These are phyloP conservation scores for Thereuonema tuberculata DNA, from an alignment of 1,140 invertebrate genomes.

Conservation along the genomic window DNA sequence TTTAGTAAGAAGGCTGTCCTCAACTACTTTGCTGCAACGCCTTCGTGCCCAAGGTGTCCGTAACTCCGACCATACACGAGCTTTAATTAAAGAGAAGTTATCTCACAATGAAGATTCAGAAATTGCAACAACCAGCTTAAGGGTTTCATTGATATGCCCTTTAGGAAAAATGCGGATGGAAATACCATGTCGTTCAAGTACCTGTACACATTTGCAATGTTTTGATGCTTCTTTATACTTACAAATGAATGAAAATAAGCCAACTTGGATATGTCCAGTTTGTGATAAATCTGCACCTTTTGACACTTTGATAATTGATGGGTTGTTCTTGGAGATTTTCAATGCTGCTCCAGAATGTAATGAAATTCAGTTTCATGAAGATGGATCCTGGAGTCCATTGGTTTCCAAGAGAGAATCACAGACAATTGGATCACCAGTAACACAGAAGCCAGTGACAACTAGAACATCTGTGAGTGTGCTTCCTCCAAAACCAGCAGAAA, in stretches of 20 bases:
- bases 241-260: conserved; percentile 97
- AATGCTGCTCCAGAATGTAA: conserved; percentile 25
- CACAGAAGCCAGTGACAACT: neutral
- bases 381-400: conserved; percentile 76
- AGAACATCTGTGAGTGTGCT: neutral
- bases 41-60: conserved; percentile 73
- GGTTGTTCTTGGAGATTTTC: conserved; percentile 32
- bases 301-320: conserved; percentile 81
- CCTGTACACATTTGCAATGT: conserved; percentile 91
- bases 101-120: conserved; percentile 85
- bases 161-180: conserved; percentile 89
- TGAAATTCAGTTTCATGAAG: conserved; percentile 75
- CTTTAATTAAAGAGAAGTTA: conserved; percentile 84
- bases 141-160: conserved; percentile 70
- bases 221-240: conserved; percentile 91
- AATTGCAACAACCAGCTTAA: conserved; percentile 82
- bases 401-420: conserved; percentile 34
- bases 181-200: conserved; percentile 72
- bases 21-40: conserved; percentile 60
- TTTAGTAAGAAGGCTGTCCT: conserved; percentile 72
- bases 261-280: conserved; percentile 96
- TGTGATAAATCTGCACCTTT: conserved; percentile 84
- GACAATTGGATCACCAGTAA: conserved; percentile 20
- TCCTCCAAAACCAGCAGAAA: conserved; percentile 2
- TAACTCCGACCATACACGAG: conserved; percentile 76